Percentiles rank a stretch among this genome's conserved stretches.
Conservation (phyloP, 2,888 invertebrate species). For the Hypena proboscidalis region DNA sequence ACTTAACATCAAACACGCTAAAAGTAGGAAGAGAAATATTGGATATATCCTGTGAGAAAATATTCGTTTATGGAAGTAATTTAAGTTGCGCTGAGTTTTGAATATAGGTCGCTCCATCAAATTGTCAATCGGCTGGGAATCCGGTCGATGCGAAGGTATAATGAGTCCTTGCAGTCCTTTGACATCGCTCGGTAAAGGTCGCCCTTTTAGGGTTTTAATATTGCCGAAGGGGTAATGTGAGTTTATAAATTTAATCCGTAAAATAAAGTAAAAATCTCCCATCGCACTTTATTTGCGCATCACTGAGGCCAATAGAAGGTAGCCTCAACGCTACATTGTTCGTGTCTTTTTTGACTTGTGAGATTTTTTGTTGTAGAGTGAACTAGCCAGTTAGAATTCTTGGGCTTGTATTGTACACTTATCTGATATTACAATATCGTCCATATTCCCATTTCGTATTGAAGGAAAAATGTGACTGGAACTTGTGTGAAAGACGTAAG, state of each 20-base stretch:
- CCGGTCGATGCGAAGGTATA: slow-evolving; percentile 25
- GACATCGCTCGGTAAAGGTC: slow-evolving; percentile 26
- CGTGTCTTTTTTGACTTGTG: slow-evolving; percentile 19
- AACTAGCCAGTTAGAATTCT: no score
- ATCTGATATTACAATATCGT: no score
- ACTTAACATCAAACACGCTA: no score
- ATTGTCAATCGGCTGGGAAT: slow-evolving; percentile 30
- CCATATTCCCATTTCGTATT: neutral
- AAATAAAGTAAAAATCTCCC: slow-evolving; percentile 24
- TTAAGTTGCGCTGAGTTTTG: slow-evolving; percentile 24
- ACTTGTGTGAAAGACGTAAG: neutral
- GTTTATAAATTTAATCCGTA: slow-evolving; percentile 24
- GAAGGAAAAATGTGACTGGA: neutral
- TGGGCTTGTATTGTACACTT: no score
- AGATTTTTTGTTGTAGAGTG: no score
- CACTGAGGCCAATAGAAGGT: slow-evolving; percentile 5
- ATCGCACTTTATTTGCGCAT: slow-evolving; percentile 14
- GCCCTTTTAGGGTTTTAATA: slow-evolving; percentile 32
- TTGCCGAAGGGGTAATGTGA: slow-evolving; percentile 22
- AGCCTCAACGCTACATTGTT: slow-evolving; percentile 8
- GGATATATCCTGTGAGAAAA: neutral
- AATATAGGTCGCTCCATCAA: slow-evolving; percentile 26
- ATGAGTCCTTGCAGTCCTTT: slow-evolving; percentile 35
- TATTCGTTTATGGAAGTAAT: slow-evolving; percentile 20
- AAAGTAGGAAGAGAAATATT: no score